These are phyloP conservation scores for Callyntrura guangdongensis DNA, from an alignment of 2,888 invertebrate species.

Conservation along the genomic window DNA sequence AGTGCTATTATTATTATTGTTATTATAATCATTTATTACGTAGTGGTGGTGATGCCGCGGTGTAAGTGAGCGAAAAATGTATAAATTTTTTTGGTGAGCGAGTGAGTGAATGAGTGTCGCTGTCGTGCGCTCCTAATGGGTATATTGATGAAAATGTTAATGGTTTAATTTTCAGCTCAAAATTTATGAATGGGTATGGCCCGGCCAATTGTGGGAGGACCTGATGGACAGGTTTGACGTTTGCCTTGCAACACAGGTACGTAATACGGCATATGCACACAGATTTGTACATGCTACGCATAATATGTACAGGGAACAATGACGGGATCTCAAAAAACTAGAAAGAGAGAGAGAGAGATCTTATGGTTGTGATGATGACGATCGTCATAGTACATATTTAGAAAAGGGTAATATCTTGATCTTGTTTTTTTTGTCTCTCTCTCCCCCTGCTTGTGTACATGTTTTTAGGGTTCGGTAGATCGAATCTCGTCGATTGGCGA, in stretches of 20 bases:
- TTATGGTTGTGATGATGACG: background rate
- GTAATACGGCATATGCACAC: background rate
- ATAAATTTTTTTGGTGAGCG: background rate
- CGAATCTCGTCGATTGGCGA: conserved; percentile 92
- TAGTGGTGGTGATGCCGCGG: background rate
- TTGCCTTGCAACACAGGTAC: conserved; percentile 84
- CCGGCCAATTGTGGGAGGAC: conserved; percentile 83
- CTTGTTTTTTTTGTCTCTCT: background rate
- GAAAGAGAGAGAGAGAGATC: background rate
- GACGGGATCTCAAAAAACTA: background rate
- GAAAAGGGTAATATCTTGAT: background rate
- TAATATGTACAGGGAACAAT: background rate
- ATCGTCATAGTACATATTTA: conserved; percentile 1
- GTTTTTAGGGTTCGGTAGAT: conserved; percentile 92
- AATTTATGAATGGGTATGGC: conserved; percentile 84
- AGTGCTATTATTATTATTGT: conserved; percentile 1
- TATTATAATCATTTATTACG: background rate
- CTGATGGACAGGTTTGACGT: conserved; percentile 84
- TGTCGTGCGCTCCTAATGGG: conserved; percentile 27
- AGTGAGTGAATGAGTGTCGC: background rate
- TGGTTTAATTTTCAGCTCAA: conserved; percentile 82
- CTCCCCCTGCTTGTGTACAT: background rate
- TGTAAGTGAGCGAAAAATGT: background rate
- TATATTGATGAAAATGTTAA: conserved; percentile 62
- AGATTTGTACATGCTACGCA: background rate